Conservation (phyloP, 1,140 invertebrate genomes). For the Lasioglossum baleicum region DNA sequence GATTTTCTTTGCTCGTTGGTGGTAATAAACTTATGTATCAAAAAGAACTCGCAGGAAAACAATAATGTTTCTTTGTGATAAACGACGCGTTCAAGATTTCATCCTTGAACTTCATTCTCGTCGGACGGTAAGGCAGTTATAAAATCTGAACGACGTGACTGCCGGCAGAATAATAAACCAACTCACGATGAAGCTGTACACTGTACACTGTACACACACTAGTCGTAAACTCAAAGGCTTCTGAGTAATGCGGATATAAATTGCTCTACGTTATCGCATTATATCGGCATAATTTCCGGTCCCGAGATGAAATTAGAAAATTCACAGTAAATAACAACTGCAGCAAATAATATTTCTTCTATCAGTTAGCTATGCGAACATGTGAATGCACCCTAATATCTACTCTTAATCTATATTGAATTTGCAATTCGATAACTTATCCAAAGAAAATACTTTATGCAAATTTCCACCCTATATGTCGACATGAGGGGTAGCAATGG, state of each 20-base stretch:
- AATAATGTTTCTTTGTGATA: conserved; percentile 2
- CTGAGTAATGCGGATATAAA: neutral
- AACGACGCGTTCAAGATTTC: conserved; percentile 7
- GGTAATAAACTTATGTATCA: neutral
- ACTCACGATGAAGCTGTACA: neutral
- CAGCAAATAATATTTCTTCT: too few species aligned
- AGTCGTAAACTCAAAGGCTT: neutral
- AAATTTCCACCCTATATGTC: too few species aligned
- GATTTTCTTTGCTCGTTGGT: neutral
- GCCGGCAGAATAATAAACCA: neutral
- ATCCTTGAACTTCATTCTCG: conserved; percentile 22
- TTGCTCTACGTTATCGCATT: neutral
- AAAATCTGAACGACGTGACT: conserved; percentile 3
- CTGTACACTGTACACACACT: neutral
- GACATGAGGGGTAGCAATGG: too few species aligned
- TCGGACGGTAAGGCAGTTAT: neutral
- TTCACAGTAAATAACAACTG: too few species aligned
- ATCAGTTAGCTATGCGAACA: too few species aligned
- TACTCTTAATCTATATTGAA: too few species aligned
- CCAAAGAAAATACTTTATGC: too few species aligned
- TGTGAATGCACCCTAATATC: too few species aligned
- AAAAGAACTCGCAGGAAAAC: neutral
- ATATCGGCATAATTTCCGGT: neutral
- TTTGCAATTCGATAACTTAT: too few species aligned
- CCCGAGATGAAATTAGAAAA: neutral